phyloP scores from a whole-genome alignment of 2,888 invertebrate genomes.

The Corythucha ciliata region DNA sequence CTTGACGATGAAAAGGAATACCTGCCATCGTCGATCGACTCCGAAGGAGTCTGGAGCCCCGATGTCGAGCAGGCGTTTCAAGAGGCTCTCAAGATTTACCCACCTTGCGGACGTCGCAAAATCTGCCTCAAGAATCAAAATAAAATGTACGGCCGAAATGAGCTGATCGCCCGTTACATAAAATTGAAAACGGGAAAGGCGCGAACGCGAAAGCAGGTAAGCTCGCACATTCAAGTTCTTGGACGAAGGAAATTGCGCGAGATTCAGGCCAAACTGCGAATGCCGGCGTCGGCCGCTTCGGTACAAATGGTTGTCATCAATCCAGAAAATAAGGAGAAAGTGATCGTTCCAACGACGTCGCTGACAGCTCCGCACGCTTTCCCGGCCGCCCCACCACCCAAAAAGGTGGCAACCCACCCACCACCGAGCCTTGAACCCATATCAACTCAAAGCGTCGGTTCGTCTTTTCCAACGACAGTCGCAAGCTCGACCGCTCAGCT shows the following conservation, averaged over 20 bases:
- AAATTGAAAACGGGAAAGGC: slow-evolving; percentile 99
- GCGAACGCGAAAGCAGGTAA: slow-evolving; percentile 98
- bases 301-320: slow-evolving; percentile 19
- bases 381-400: slow-evolving; percentile 13
- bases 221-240: slow-evolving; percentile 99
- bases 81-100: slow-evolving; percentile 98
- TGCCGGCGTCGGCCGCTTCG: slow-evolving; percentile 45
- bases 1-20: slow-evolving; percentile 84
- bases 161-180: slow-evolving; percentile 99
- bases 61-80: slow-evolving; percentile 99
- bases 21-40: slow-evolving; percentile 93
- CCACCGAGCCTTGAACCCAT: slow-evolving; percentile 20
- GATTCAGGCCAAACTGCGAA: slow-evolving; percentile 96
- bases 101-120: slow-evolving; percentile 97
- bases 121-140: slow-evolving; percentile 99
- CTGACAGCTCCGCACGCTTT: slow-evolving; percentile 16
- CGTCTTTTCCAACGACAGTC: slow-evolving; percentile 47
- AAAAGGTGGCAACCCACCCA: not conserved
- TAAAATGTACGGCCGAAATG: slow-evolving; percentile 99
- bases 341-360: slow-evolving; percentile 10
- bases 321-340: slow-evolving; percentile 19
- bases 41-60: slow-evolving; percentile 99
- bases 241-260: slow-evolving; percentile 97
- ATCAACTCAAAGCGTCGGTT: slow-evolving; percentile 5
- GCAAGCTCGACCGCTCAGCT: too few relatives aligned